Evolutionary conservation across 2,888 invertebrate genomes (phyloP).

Genomic region (Biston betularia): DNA sequence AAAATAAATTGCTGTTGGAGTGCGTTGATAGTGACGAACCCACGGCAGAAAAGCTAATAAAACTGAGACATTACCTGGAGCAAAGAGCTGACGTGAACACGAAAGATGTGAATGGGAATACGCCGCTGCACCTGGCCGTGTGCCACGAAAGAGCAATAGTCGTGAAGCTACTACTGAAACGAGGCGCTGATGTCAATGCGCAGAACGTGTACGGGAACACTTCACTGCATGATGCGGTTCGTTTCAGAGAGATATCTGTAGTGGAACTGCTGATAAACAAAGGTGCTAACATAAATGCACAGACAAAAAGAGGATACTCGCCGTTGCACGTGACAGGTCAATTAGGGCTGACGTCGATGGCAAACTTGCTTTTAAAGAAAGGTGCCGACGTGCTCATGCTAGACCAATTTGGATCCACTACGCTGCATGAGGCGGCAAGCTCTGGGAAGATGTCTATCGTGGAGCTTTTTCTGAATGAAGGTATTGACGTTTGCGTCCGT

Average conservation of each 20-base stretch:
- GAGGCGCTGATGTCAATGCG: constrained; percentile 37
- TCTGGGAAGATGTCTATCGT: too few species aligned
- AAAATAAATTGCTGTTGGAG: background rate
- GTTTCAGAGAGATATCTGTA: background rate
- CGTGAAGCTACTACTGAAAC: constrained; percentile 44
- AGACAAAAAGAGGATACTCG: background rate
- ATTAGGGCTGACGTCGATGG: background rate
- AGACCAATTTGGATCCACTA: background rate
- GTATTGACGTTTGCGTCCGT: too few species aligned
- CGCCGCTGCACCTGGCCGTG: constrained; percentile 50
- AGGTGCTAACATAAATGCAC: background rate
- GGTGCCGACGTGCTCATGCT: background rate
- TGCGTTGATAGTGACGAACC: background rate
- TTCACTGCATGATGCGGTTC: constrained; percentile 42
- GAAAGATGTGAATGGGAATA: constrained; percentile 45
- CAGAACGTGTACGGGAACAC: constrained; percentile 42
- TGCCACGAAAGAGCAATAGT: constrained; percentile 39
- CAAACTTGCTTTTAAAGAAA: background rate
- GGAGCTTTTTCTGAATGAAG: too few species aligned
- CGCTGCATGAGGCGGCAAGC: too few species aligned
- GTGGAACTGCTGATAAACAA: background rate
- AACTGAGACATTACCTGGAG: constrained; percentile 37
- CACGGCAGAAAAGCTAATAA: background rate
- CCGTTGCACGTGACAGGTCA: background rate
- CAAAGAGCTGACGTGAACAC: constrained; percentile 49